These are phyloP conservation scores for Ericerus pela DNA, from an alignment of 1,140 invertebrate genomes.

Conservation along the genomic window DNA sequence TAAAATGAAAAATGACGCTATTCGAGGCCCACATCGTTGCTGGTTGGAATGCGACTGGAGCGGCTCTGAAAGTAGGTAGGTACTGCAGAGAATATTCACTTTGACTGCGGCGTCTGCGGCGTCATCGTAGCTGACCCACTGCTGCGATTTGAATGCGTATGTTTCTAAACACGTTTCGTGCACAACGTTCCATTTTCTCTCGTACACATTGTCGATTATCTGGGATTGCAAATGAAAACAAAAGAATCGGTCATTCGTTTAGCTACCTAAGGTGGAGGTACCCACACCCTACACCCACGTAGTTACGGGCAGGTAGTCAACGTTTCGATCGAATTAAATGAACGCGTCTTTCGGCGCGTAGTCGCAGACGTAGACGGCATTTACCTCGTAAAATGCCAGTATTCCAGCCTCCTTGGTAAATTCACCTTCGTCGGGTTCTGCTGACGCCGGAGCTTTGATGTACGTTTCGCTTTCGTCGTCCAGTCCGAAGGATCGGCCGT, in stretches of 20 bases:
- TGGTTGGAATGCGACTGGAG: too few species aligned
- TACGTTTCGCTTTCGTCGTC: constrained; percentile 34
- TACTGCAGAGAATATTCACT: constrained; percentile 20
- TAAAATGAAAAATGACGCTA: too few species aligned
- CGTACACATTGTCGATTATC: background rate
- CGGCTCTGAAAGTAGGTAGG: background rate
- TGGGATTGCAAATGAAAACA: background rate
- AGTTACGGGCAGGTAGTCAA: too few species aligned
- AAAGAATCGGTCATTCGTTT: background rate
- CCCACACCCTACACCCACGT: too few species aligned
- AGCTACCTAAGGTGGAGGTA: background rate
- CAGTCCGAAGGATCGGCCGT: constrained; percentile 70
- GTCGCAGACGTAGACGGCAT: too few species aligned
- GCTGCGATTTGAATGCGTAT: constrained; percentile 65
- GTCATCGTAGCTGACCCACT: constrained; percentile 84
- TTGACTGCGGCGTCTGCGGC: constrained; percentile 60
- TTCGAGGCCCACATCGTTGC: background rate
- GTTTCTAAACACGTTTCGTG: constrained; percentile 67
- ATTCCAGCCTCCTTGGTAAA: constrained; percentile 77
- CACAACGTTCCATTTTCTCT: constrained; percentile 56
- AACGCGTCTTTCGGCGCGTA: background rate
- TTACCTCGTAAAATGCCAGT: constrained; percentile 65
- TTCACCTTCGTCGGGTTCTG: constrained; percentile 61
- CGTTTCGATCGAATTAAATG: background rate
- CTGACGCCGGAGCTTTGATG: constrained; percentile 37